A percentile compares a stretch with the other conserved stretches of the same genome.
Conservation (phyloP, 53 echinoderm and acorn worm genomes). For the Holothuria leucospilota region DNA sequence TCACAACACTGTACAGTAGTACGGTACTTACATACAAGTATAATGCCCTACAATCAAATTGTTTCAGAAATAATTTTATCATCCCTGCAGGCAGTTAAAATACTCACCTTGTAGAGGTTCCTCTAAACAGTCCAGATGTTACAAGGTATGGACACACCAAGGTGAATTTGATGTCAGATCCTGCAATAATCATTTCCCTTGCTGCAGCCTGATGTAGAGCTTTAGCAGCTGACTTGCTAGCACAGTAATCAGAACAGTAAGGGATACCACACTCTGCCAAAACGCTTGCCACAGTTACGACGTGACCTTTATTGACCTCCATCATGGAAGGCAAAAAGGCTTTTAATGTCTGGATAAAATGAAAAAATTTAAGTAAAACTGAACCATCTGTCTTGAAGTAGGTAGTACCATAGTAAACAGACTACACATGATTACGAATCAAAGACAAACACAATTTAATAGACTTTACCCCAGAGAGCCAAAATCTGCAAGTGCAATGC, state of each 20-base stretch:
- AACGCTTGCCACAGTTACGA: slow-evolving; percentile 78
- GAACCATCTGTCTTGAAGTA: too few relatives aligned
- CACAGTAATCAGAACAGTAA: slow-evolving; percentile 72
- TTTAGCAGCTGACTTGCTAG: slow-evolving; percentile 77
- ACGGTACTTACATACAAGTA: too few relatives aligned
- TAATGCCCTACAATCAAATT: too few relatives aligned
- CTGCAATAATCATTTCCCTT: slow-evolving; percentile 63
- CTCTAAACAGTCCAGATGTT: slow-evolving; percentile 84
- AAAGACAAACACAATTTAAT: too few relatives aligned
- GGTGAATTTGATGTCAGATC: slow-evolving; percentile 77
- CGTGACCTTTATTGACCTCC: slow-evolving; percentile 76
- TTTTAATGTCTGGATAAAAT: slow-evolving; percentile 66
- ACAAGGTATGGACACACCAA: slow-evolving; percentile 84
- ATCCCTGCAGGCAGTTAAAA: too few relatives aligned
- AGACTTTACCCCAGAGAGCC: too few relatives aligned
- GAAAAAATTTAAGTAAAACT: background rate
- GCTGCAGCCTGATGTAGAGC: slow-evolving; percentile 67
- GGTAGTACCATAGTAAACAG: too few relatives aligned
- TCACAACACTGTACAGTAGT: too few relatives aligned
- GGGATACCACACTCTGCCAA: slow-evolving; percentile 48
- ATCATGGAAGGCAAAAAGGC: slow-evolving; percentile 88
- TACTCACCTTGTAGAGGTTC: slow-evolving; percentile 67
- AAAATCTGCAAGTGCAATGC: too few relatives aligned
- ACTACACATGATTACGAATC: too few relatives aligned
- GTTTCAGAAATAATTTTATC: too few relatives aligned